Evolutionary conservation across 1,140 invertebrate genomes (phyloP).

Genomic region (Neodiprion pinetum): DNA sequence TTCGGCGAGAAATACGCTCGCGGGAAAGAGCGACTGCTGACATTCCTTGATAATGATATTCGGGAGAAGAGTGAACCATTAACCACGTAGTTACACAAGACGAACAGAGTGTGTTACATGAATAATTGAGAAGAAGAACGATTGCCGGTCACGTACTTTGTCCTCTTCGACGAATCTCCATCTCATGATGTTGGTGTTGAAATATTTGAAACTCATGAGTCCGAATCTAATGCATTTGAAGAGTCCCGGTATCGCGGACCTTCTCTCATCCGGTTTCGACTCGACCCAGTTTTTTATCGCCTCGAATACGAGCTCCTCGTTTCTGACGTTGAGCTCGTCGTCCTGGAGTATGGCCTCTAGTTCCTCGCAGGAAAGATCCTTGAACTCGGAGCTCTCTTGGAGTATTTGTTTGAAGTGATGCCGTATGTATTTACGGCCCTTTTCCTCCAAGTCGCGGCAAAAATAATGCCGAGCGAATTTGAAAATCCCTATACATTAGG

Average conservation of each 20-base stretch:
- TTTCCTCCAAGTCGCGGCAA: constrained; percentile 73
- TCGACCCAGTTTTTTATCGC: constrained; percentile 72
- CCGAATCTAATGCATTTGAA: constrained; percentile 72
- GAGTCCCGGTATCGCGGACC: constrained; percentile 64
- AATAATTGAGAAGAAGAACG: constrained; percentile 46
- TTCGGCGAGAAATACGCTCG: constrained; percentile 68
- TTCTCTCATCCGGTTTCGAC: constrained; percentile 59
- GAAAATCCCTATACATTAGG: constrained; percentile 61
- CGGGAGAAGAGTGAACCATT: constrained; percentile 69
- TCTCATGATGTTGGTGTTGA: constrained; percentile 66
- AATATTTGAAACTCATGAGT: constrained; percentile 70
- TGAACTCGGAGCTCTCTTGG: constrained; percentile 73
- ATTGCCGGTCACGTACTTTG: constrained; percentile 52
- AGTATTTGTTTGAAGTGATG: constrained; percentile 75
- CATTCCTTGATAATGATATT: constrained; percentile 68
- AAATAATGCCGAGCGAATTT: constrained; percentile 76
- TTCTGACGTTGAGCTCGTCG: constrained; percentile 76
- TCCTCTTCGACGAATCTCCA: constrained; percentile 65
- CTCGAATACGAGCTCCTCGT: constrained; percentile 74
- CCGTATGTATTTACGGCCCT: constrained; percentile 73
- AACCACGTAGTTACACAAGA: constrained; percentile 69
- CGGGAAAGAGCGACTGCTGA: constrained; percentile 70
- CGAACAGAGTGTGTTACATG: constrained; percentile 7
- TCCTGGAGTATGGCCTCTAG: constrained; percentile 75
- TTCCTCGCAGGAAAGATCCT: constrained; percentile 72